Conservation (phyloP, 2,888 invertebrate species). For the Drosophila cognata region DNA sequence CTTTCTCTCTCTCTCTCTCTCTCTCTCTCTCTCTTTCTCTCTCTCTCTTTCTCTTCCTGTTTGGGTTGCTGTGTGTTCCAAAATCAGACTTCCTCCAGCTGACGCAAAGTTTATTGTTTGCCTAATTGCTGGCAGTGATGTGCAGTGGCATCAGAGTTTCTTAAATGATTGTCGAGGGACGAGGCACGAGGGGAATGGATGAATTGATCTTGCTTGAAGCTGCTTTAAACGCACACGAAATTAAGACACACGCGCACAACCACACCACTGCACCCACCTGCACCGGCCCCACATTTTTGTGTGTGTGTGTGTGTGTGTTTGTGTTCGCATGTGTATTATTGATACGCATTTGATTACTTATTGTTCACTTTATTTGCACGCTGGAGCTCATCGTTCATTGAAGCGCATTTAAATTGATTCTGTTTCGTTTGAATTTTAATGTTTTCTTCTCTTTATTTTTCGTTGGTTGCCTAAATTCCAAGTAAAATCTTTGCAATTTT, state of each 20-base stretch:
- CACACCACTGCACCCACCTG: slow-evolving; percentile 1
- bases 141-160: neutral
- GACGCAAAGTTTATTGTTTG: slow-evolving; percentile 61
- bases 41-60: slow-evolving; percentile 9
- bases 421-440: slow-evolving; percentile 28
- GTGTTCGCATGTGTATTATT: slow-evolving; percentile 23
- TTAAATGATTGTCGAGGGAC: neutral
- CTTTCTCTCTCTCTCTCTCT: neutral
- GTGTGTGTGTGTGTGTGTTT: neutral
- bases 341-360: slow-evolving; percentile 44
- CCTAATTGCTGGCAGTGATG: slow-evolving; percentile 41
- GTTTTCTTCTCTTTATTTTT: neutral
- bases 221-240: slow-evolving; percentile 35
- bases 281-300: neutral
- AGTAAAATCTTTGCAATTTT: slow-evolving; percentile 24
- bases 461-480: slow-evolving; percentile 25
- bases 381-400: slow-evolving; percentile 34
- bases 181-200: neutral
- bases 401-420: slow-evolving; percentile 36
- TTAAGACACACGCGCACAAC: neutral
- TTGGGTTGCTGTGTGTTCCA: slow-evolving; percentile 18
- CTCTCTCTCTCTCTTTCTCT: neutral
- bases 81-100: slow-evolving; percentile 58
- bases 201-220: slow-evolving; percentile 42
- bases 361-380: slow-evolving; percentile 24